Conservation (phyloP, 2,888 invertebrate species). For the Antitype chi region DNA sequence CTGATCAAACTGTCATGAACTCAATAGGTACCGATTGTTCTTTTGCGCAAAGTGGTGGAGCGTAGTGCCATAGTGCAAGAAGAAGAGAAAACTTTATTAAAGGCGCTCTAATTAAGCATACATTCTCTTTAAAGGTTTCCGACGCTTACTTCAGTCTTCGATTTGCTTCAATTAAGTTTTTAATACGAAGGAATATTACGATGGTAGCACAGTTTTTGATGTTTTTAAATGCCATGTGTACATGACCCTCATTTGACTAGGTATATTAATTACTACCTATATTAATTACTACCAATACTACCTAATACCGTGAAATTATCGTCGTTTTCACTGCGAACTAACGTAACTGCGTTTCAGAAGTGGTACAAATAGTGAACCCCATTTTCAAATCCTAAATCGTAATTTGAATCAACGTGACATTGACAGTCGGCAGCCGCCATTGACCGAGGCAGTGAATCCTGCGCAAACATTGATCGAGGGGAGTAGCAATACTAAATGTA, state of each 20-base stretch:
- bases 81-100: background rate
- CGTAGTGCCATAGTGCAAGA: background rate
- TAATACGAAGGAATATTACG: background rate
- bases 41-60: background rate
- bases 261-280: background rate
- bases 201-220: background rate
- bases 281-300: background rate
- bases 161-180: background rate
- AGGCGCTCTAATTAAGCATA: background rate
- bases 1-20: background rate
- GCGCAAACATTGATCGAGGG: background rate
- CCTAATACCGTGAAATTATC: conserved; percentile 8
- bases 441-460: background rate
- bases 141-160: background rate
- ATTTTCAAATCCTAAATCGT: background rate
- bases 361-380: background rate
- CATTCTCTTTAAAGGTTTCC: background rate
- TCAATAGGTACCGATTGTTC: background rate
- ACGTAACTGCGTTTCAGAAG: background rate
- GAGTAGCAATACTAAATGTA: background rate
- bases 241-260: conserved; percentile 19
- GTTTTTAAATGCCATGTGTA: conserved; percentile 27
- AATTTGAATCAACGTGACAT: background rate
- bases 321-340: conserved; percentile 22
- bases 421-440: background rate